Evolutionary conservation across 2,113 vertebrate genomes (phyloP).

Genomic region (Struthidea cinerea): DNA sequence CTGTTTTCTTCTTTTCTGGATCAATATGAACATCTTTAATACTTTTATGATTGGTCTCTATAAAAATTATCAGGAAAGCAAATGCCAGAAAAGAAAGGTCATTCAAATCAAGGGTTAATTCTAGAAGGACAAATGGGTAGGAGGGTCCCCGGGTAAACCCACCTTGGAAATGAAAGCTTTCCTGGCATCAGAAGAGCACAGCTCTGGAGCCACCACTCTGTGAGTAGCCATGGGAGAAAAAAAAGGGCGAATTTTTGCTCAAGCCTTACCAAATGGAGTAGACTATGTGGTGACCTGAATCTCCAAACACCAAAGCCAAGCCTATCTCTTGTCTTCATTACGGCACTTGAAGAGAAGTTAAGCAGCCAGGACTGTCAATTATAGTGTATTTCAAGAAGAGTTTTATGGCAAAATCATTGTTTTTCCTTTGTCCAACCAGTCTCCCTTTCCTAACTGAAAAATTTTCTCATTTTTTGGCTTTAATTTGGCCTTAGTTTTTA

Average conservation of each 20-base stretch:
- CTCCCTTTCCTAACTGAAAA: neutral
- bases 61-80: neutral
- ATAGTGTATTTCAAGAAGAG: neutral
- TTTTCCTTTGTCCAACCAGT: neutral
- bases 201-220: neutral
- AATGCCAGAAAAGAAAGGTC: neutral
- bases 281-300: neutral
- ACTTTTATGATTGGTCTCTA: neutral
- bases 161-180: neutral
- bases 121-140: neutral
- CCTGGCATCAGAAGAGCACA: neutral
- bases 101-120: neutral
- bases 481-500: neutral
- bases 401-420: neutral
- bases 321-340: neutral
- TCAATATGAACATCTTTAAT: neutral
- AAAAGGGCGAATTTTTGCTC: neutral
- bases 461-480: neutral
- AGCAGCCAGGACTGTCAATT: neutral
- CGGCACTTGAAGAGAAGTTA: neutral
- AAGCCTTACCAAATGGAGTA: neutral
- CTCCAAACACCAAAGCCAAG: neutral
- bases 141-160: neutral
- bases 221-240: neutral
- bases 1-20: neutral